Evolutionary conservation across 1,140 invertebrate species (phyloP), one percentile per base, ranked within the genome.

Genomic region (Cepaea nemoralis): DNA sequence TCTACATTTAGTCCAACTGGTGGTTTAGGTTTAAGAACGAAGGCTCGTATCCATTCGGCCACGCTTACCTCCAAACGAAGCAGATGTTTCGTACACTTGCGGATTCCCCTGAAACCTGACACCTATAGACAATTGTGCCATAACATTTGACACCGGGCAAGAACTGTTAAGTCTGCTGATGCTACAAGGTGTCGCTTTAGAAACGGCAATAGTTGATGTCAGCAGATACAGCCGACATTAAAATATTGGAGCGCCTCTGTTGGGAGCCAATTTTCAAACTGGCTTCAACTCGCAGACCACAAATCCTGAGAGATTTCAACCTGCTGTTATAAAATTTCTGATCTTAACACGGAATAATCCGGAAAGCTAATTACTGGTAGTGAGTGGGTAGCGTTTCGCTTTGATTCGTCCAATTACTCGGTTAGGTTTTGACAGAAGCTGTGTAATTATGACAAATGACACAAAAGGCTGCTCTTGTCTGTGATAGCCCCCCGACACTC

Each of bases 371-470:
- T 63, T 31, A 63, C 33, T n/a, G 59, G 2, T 63, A 31, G 59
- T 63, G 59, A 63, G 59, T 27, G 59, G n/a, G 33, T 63, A 6
- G 59, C 59, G 59, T 63, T 63, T 63, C 59, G 22, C 27, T 63
- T 63, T 63, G n/a, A n/a, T 63, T 27, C 59, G 16, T 31, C 22
- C n/a, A 2, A 63, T 63, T 63, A 63, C 27, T 63, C 59, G n/a
- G 59, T 63, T 31, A 63, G 33, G 1, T 31, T 63, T 63, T 63
- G 59, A 63, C 59, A 63, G 59, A 31, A 63, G 33, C 59, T 63
- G 27, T 27, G 59, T 63, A 63, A 63, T 63, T 63, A 63, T 63
- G 59, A 63, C 59, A 31, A 63, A 63, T 63, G 59, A 63, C 59
- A 27, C 59, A 63, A 63, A 31, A 63, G 59, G 16, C 59, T 31